Base-by-base conservation (phyloP, 1,140 invertebrate species). In the Aleiodes sp. region DNA sequence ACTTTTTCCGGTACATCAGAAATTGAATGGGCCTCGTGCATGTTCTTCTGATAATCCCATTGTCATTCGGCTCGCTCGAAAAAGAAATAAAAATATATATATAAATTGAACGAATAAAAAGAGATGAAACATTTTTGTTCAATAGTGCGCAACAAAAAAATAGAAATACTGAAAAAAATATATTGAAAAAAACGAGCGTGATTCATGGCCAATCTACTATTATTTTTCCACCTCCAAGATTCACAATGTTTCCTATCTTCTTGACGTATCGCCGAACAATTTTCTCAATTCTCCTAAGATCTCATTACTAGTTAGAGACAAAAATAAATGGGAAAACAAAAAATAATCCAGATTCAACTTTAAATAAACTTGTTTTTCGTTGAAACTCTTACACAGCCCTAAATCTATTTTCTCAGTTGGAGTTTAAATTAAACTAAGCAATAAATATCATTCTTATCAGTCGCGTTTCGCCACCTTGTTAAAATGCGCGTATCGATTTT, bases 371-470 rank as follows among this genome's bases (percentile, higher is more conserved):
- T 19, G 6, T 19, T 46, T 46, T 46, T 46, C 16, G 14, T 14
- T 46, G n/a, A n/a, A n/a, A n/a, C n/a, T n/a, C n/a, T n/a, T n/a
- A n/a, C n/a, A n/a, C n/a, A n/a, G n/a, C 16, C 12, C 19, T 19
- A 7, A 6, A 8, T 19, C n/a, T 19, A 46, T 46, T 46, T 46
- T 19, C 2, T 19, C 14, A 46, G n/a, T 46, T 8, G n/a, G 41
- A 46, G 16, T 26, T 57, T 73, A 31, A 70, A 76, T 72, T 72
- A 72, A 74, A 61, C 41, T 31, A 19, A 9, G 63, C 62, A 68
- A 65, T 74, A 78, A 78, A 78, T 73, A 77, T 77, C 61, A 21
- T 61, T 70, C 70, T 78, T 76, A 77, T 78, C 76, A 65, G 60
- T 39, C 26, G 56, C 65, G 66, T 73, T 78, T 77, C 72, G 56